These are phyloP conservation scores for Eupithecia dodoneata DNA, from an alignment of 2,888 invertebrate species.

Conservation along the genomic window DNA sequence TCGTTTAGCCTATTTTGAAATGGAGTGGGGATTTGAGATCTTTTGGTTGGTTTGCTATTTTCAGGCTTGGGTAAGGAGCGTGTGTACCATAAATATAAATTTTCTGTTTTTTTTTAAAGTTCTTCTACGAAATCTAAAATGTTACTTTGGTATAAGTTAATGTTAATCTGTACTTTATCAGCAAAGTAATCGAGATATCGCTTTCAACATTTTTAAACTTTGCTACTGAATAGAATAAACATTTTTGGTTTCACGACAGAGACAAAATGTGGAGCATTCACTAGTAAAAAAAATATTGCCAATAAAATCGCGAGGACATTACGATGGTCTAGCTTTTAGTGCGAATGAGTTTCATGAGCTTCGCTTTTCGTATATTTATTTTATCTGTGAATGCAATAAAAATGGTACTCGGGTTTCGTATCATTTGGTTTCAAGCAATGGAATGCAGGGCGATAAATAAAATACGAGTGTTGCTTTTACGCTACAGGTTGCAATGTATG, in stretches of 20 bases:
- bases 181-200: not conserved
- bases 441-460: not conserved
- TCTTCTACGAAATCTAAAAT: not conserved
- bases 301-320: slow-evolving; percentile 43
- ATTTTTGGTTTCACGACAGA: not conserved
- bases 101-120: not conserved
- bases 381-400: slow-evolving; percentile 40
- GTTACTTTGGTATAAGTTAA: too few relatives aligned
- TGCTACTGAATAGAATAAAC: slow-evolving; percentile 2
- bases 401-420: slow-evolving; percentile 24
- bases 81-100: not conserved
- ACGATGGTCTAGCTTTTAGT: slow-evolving; percentile 48
- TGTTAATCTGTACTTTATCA: not conserved
- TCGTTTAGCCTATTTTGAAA: slow-evolving; percentile 37
- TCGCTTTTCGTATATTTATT: slow-evolving; percentile 39
- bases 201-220: not conserved
- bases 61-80: not conserved
- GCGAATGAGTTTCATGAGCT: slow-evolving; percentile 54
- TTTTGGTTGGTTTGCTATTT: slow-evolving; percentile 17
- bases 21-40: slow-evolving; percentile 9
- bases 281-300: slow-evolving; percentile 42
- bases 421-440: slow-evolving; percentile 19
- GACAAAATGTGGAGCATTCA: not conserved
- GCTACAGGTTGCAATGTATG: slow-evolving; percentile 11
- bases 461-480: not conserved